Evolutionary conservation across 2,797 vertebrate species (phyloP), one percentile per base, ranked within the genome.

Genomic region (Oreortyx pictus): DNA sequence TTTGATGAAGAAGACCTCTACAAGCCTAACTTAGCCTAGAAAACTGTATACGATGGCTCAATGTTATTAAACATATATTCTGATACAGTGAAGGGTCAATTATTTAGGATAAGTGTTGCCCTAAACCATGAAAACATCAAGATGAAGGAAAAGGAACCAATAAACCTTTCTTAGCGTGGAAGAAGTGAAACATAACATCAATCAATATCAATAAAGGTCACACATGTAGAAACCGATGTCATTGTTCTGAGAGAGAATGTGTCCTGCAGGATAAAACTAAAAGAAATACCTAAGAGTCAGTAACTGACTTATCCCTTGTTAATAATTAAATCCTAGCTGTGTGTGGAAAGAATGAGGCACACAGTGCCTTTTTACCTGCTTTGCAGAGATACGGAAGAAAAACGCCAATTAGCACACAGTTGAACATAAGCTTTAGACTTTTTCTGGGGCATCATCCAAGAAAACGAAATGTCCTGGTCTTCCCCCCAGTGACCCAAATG

Each of bases 291-390:
- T 54, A 66, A 16, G 15, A 47, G 33, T 61, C 47, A 54, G 22
- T 27, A 43, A 23, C 27, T 68, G 49, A 18, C 41, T 78, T 29
- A 8, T 23, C 33, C 18, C 35, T 77, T 67, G 35, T 35, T 64
- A 35, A 78, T 43, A 17, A 5, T 60, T 90, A 81, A 78, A 89
- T 25, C 16, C 12, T 23, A 39, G 16, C 11, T 17, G 14, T 1
- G 9, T 5, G 14, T 46, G 25, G 31, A 65, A 84, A 72, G 13
- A 19, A 24, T 0, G 0, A 41, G 13, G 24, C 8, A 44, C 14
- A 33, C 37, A 2, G 19, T 70, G 68, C 11, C 75, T 25, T 89
- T 93, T 73, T 37, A 61, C 59, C 33, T 41, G 3, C 60, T 59
- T 19, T 31, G 27, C 11, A 44, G 60, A 68, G 37, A 50, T 46